These are phyloP conservation scores for Boleophthalmus pectinirostris DNA, from an alignment of 2,113 vertebrate species.

Conservation along the genomic window DNA sequence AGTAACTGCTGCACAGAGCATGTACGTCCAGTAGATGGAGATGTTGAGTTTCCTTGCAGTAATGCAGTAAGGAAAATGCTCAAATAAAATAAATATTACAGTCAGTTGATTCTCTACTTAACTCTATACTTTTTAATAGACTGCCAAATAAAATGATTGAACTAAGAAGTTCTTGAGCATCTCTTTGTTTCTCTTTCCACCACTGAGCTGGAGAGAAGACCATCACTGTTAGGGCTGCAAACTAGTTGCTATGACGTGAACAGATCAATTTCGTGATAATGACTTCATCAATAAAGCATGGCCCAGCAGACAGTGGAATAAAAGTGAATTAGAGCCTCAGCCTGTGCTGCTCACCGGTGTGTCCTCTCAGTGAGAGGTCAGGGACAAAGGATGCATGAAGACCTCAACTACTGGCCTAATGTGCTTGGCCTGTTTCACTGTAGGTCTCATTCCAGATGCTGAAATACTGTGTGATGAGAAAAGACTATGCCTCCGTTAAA, in stretches of 20 bases:
- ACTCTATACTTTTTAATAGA: background rate
- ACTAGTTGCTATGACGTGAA: constrained; percentile 35
- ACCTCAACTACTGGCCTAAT: background rate
- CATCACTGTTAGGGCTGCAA: background rate
- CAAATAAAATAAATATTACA: background rate
- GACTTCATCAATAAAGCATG: constrained; percentile 53
- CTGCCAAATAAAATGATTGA: too few species aligned
- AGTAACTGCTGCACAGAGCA: background rate
- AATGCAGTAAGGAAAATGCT: background rate
- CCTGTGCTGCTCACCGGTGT: background rate
- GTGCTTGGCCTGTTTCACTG: background rate
- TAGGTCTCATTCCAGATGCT: too few species aligned
- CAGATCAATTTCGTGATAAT: constrained; percentile 53
- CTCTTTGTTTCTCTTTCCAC: too few species aligned
- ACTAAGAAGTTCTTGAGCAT: too few species aligned
- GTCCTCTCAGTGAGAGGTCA: constrained; percentile 1
- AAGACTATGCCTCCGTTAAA: too few species aligned
- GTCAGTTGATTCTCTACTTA: too few species aligned
- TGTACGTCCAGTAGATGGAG: background rate
- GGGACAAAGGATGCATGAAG: background rate
- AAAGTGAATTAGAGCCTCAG: constrained; percentile 35
- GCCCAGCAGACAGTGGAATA: constrained; percentile 29
- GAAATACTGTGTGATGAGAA: too few species aligned
- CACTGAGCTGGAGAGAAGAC: background rate
- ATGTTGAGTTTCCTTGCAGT: background rate